Evolutionary conservation across 2,888 invertebrate genomes (phyloP), one percentile per base, ranked within the genome.

Genomic region (Diaperis boleti): DNA sequence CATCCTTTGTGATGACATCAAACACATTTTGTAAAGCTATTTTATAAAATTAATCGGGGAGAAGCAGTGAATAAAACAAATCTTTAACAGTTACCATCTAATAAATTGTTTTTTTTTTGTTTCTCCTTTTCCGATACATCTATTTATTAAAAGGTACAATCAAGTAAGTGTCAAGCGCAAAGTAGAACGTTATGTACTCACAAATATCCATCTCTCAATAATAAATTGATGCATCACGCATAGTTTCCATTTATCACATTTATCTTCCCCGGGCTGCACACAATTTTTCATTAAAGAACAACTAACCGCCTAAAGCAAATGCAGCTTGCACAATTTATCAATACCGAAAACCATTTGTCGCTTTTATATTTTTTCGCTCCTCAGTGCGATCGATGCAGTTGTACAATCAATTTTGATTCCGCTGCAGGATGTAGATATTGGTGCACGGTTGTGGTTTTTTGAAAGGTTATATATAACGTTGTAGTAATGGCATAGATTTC

Each of bases 201-300:
- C 26, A 26, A 26, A 26, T 26, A 26, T n/a, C n/a, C 26, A 26
- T 26, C 26, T 3, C 26, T 26, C 26, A 26, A 26, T 26, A 26
- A 26, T 26, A 26, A 26, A 26, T 26, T 26, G 26, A 26, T 26
- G 26, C 26, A 26, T 26, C 26, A 26, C 26, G n/a, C 26, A 26
- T 26, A 6, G 26, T 26, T 26, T n/a, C 26, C 33, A 33, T 33
- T 33, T 33, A 33, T 33, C 33, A 33, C 13, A 11, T 33, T 11
- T 33, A 33, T 33, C 11, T 33, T 13, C 33, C 33, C 33, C 33
- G 4, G 5, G 13, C 11, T 5, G 33, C 33, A 4, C 33, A 33
- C 33, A 33, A 33, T 33, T 33, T 33, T 33, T 33, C 33, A 33
- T 33, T 33, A 33, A 33, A 13, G 33, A 33, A 33, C 33, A 33